Conservation (phyloP, 2,113 vertebrate species). For the Campylomormyrus tamandua region DNA sequence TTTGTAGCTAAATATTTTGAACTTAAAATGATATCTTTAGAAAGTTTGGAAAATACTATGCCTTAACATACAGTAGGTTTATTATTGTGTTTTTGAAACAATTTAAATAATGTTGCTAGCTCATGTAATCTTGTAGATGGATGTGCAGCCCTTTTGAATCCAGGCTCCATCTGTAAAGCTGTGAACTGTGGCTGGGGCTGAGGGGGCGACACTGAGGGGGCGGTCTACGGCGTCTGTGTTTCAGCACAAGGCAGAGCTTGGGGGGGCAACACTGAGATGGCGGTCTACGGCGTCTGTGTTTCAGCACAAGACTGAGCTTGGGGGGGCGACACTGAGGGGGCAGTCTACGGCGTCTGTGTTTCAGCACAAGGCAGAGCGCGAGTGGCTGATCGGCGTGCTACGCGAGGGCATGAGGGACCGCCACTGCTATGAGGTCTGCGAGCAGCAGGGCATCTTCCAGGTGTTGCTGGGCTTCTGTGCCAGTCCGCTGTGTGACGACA, state of each 20-base stretch:
- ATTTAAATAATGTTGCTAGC: background rate
- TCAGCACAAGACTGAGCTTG: background rate
- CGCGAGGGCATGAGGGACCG: constrained; percentile 73
- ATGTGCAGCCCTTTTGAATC: background rate
- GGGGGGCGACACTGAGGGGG: background rate
- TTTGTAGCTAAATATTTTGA: background rate
- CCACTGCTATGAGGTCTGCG: constrained; percentile 71
- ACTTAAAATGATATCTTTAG: background rate
- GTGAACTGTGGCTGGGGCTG: background rate
- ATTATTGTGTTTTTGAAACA: background rate
- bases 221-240: too few relatives aligned
- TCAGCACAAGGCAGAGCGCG: constrained; percentile 76
- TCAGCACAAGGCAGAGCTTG: too few relatives aligned
- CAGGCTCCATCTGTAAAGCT: background rate
- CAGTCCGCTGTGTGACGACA: constrained; percentile 72
- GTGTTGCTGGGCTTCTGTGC: constrained; percentile 73
- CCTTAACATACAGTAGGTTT: background rate
- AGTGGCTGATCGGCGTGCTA: constrained; percentile 76
- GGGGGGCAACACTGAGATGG: background rate
- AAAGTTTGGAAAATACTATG: background rate
- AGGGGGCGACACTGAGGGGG: background rate
- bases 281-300: too few relatives aligned
- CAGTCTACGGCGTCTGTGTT: background rate
- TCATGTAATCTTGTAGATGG: background rate
- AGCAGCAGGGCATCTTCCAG: constrained; percentile 75